Evolutionary conservation across 2,797 vertebrate species (phyloP), one percentile per base, ranked within the genome.

Genomic region (Oceanodroma leucorhoa): DNA sequence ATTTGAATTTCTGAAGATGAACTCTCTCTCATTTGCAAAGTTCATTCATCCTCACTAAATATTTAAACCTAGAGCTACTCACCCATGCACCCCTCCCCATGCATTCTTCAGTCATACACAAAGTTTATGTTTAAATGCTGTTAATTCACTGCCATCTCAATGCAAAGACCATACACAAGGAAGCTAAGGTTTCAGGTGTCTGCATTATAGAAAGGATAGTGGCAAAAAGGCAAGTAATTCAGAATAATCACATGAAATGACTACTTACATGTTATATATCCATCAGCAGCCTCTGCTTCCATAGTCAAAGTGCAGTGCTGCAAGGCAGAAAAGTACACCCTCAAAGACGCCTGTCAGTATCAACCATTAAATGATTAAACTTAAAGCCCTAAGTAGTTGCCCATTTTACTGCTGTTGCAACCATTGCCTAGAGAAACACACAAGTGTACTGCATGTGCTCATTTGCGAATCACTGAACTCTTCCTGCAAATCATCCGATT

Each of bases 251-350:
- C 96, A 95, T 87, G 79, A 97, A 98, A 96, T 38, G 21, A 96
- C 83, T 98, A 98, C 98, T 98, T 97, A 98, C 98, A 98, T 70
- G 98, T 98, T 96, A 98, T 97, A 96, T 98, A 98, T 97, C 98
- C 98, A 98, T 98, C 98, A 92, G 97, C 96, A 97, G 97, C 93
- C 95, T 98, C 98, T 96, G 98, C 98, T 98, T 98, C 98, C 98
- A 98, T 98, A 98, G 98, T 98, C 98, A 97, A 98, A 98, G 98
- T 98, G 98, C 98, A 98, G 98, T 96, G 96, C 99, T 99, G 98
- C 92, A 98, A 98, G 83, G 97, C 88, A 98, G 96, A 98, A 98
- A 88, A 97, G 95, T 83, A 97, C 53, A 97, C 90, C 58, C 94
- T 98, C 96, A 98, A 95, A 96, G 96, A 97, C 10, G 86, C 90